Evolutionary conservation across 2,797 vertebrate genomes (phyloP).

Genomic region (Rousettus madagascariensis): DNA sequence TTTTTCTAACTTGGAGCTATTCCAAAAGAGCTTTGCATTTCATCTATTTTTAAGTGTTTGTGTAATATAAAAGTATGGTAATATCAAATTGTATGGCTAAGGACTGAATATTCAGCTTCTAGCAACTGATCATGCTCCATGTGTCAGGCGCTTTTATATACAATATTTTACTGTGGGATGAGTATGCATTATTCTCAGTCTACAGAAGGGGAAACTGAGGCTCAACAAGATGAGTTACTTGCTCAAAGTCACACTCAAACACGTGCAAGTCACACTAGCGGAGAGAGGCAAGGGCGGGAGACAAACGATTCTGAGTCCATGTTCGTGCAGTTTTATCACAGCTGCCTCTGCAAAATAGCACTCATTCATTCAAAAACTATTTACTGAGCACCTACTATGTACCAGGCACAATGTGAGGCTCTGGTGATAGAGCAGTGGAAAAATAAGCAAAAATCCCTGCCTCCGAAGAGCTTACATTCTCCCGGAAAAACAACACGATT

Average conservation of each 20-base stretch:
- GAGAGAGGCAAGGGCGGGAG: not conserved
- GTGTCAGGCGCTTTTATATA: not conserved
- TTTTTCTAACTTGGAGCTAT: constrained; percentile 71
- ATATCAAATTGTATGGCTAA: constrained; percentile 47
- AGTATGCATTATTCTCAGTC: not conserved
- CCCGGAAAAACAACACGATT: not conserved
- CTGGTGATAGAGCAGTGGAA: not conserved
- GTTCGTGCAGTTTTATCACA: not conserved
- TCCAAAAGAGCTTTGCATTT: constrained; percentile 70
- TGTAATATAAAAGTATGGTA: constrained; percentile 59
- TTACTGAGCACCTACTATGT: not conserved
- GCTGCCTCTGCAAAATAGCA: not conserved
- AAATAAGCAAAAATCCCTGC: not conserved
- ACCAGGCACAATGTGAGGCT: not conserved
- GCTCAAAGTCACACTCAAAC: not conserved
- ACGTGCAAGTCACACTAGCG: not conserved
- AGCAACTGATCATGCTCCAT: not conserved
- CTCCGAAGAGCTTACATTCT: not conserved
- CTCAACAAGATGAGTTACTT: not conserved
- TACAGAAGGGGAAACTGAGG: constrained; percentile 17
- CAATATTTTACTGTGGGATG: not conserved
- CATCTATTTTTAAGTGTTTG: constrained; percentile 74
- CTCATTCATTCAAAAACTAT: not conserved
- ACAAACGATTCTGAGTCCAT: not conserved
- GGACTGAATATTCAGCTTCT: constrained; percentile 48